Evolutionary conservation across 2,797 vertebrate species (phyloP).

Genomic region (Kryptolebias ocellatus): DNA sequence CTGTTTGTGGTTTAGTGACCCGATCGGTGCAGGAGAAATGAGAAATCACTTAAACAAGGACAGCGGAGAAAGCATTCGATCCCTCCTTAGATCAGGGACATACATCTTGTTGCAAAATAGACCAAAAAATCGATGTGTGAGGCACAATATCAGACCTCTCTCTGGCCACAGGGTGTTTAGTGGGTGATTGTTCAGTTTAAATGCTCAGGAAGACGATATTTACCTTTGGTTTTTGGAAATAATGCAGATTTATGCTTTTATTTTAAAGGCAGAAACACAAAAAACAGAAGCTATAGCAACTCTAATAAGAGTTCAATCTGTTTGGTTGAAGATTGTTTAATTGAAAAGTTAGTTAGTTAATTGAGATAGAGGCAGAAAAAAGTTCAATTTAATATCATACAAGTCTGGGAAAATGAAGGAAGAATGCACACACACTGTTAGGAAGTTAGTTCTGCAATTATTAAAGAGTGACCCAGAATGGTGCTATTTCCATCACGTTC

Average conservation of each 20-base stretch:
- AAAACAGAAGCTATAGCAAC: too few relatives aligned
- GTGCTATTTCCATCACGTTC: slow-evolving; percentile 63
- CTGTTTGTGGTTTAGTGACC: slow-evolving; percentile 24
- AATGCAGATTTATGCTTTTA: too few relatives aligned
- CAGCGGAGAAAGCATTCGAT: slow-evolving; percentile 41
- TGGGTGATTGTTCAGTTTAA: slow-evolving; percentile 11
- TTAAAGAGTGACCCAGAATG: slow-evolving; percentile 63
- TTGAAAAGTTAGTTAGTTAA: not conserved
- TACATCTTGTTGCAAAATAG: slow-evolving; percentile 47
- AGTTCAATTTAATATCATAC: slow-evolving; percentile 9
- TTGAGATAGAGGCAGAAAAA: slow-evolving; percentile 7
- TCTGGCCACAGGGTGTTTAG: slow-evolving; percentile 36
- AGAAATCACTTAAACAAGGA: slow-evolving; percentile 46
- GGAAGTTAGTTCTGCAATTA: slow-evolving; percentile 51
- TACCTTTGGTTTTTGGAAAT: too few relatives aligned
- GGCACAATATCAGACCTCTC: slow-evolving; percentile 30
- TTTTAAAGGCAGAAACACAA: too few relatives aligned
- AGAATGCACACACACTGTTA: slow-evolving; percentile 6
- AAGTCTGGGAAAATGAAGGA: slow-evolving; percentile 17
- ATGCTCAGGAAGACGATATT: too few relatives aligned
- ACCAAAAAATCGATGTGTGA: slow-evolving; percentile 44
- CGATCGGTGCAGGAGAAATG: slow-evolving; percentile 13
- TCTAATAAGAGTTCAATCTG: too few relatives aligned
- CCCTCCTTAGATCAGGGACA: slow-evolving; percentile 36
- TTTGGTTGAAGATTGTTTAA: too few relatives aligned